Conservation (phyloP, 2,888 invertebrate genomes). For the Pelosia muscerda region DNA sequence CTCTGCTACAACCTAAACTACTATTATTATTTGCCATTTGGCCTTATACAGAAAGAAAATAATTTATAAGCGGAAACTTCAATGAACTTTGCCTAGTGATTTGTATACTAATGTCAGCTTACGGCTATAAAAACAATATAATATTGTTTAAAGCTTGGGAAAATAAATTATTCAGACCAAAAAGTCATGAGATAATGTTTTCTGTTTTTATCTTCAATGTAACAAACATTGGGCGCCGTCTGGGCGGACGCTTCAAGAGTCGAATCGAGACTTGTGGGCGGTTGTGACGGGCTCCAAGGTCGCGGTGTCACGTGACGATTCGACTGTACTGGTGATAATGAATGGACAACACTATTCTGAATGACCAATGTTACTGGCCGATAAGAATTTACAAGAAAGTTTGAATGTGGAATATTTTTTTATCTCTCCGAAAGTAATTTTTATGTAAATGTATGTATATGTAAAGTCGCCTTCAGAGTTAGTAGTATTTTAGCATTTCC, state of each 20-base stretch:
- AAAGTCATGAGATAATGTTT: constrained; percentile 18
- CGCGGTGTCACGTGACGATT: constrained; percentile 44
- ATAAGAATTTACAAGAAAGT: constrained; percentile 35
- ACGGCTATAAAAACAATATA: neutral
- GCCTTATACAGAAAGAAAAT: neutral
- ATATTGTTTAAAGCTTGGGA: neutral
- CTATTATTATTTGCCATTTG: neutral
- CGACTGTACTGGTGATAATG: constrained; percentile 40
- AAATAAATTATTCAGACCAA: neutral
- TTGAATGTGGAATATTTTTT: neutral
- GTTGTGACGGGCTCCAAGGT: constrained; percentile 48
- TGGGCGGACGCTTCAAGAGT: constrained; percentile 43
- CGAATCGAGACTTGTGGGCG: constrained; percentile 50
- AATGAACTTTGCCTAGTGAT: neutral
- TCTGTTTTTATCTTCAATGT: constrained; percentile 43
- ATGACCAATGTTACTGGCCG: constrained; percentile 23
- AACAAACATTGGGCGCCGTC: constrained; percentile 56
- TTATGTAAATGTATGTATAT: no score
- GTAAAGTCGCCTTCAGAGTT: no score
- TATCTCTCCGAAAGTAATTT: no score
- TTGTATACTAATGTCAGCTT: neutral
- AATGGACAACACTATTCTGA: constrained; percentile 38
- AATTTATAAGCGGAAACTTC: constrained; percentile 2
- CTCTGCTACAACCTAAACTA: neutral
- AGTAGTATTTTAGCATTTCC: no score